These are phyloP conservation scores for Pterostichus madidus DNA, from an alignment of 2,888 invertebrate genomes.

Conservation along the genomic window DNA sequence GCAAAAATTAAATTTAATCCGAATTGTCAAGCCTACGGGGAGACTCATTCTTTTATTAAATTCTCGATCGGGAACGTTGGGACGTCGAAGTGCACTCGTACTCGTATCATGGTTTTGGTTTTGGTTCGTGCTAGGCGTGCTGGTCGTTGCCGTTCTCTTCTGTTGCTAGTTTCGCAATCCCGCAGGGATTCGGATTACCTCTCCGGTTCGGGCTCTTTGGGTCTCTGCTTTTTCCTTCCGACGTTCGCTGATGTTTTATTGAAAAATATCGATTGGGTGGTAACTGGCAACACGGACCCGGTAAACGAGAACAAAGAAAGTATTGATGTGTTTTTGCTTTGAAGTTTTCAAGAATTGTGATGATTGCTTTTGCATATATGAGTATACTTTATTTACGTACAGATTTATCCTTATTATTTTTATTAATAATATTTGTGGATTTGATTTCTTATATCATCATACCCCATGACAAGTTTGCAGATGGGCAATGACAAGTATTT, in stretches of 20 bases:
- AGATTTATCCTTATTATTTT: not conserved
- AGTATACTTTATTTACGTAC: not conserved
- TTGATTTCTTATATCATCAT: too few relatives aligned
- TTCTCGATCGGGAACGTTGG: not conserved
- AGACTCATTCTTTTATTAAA: constrained; percentile 43
- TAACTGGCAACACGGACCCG: constrained; percentile 4
- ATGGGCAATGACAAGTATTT: too few relatives aligned
- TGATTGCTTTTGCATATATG: not conserved
- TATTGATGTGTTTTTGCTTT: constrained; percentile 32
- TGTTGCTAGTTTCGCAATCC: constrained; percentile 21
- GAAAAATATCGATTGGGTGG: constrained; percentile 51
- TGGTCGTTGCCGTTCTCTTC: not conserved
- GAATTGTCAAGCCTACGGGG: constrained; percentile 34
- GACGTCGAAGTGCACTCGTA: not conserved
- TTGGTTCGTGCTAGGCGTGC: not conserved
- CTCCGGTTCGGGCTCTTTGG: not conserved
- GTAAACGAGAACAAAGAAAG: constrained; percentile 25
- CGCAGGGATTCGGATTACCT: constrained; percentile 25
- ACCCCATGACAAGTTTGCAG: too few relatives aligned
- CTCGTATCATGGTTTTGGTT: constrained; percentile 24
- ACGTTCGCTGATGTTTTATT: constrained; percentile 44
- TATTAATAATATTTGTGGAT: not conserved
- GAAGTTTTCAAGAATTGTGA: not conserved
- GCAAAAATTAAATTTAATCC: constrained; percentile 35
- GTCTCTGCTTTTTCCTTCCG: constrained; percentile 20